phyloP scores from a whole-genome alignment of 2,888 invertebrate species.

The Acleris sparsana region DNA sequence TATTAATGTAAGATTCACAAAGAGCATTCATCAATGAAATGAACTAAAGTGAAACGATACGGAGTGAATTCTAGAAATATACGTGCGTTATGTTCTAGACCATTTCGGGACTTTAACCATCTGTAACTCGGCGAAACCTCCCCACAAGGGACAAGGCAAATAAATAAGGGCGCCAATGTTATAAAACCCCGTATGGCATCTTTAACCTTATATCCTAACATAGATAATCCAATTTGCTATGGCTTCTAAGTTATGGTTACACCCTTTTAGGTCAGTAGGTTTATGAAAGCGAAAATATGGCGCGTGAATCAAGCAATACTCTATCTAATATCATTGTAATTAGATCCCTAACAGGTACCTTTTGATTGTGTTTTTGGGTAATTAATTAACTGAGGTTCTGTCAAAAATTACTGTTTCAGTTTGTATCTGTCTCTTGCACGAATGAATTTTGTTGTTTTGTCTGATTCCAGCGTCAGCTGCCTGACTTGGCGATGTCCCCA shows the following conservation, averaged over 20 bases:
- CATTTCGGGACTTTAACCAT: conserved; percentile 23
- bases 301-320: no score
- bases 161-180: no score
- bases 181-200: no score
- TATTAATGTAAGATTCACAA: no score
- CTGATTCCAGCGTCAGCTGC: background rate
- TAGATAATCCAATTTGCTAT: no score
- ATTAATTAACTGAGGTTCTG: conserved; percentile 28
- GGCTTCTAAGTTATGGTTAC: no score
- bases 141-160: no score
- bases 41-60: conserved; percentile 3
- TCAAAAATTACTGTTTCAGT: conserved; percentile 23
- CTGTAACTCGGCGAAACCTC: background rate
- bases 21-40: background rate
- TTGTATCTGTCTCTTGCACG: conserved; percentile 16
- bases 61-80: conserved; percentile 17
- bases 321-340: no score
- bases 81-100: conserved; percentile 23
- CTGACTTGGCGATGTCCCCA: no score
- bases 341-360: background rate
- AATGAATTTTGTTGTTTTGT: conserved; percentile 13
- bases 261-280: no score
- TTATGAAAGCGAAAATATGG: no score
- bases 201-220: no score
- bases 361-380: background rate